Conservation (phyloP, 2,888 invertebrate species). For the Melieria omissa region DNA sequence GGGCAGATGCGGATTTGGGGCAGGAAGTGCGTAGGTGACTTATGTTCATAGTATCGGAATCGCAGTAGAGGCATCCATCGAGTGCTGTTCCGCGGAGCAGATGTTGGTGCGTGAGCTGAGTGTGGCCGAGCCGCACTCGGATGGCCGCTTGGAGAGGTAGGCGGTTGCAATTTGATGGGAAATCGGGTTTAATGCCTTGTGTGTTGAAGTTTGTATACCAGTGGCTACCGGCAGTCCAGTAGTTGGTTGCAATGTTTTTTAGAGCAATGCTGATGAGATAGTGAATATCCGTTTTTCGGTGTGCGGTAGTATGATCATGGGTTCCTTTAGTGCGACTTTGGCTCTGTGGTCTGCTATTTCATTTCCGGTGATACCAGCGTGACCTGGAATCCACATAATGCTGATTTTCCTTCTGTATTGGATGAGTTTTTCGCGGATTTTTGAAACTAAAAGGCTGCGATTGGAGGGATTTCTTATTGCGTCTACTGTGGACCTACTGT, state of each 20-base stretch:
- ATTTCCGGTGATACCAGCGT: conserved; percentile 12
- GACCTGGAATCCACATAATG: conserved; percentile 11
- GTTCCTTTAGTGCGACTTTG: neutral
- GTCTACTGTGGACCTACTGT: neutral
- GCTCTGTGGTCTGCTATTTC: conserved; percentile 7
- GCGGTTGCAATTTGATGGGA: neutral
- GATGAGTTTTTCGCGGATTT: conserved; percentile 2
- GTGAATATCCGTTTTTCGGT: no score
- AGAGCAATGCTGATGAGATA: no score
- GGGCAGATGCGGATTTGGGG: neutral
- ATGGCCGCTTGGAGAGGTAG: neutral
- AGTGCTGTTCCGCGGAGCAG: conserved; percentile 4
- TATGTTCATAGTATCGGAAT: neutral
- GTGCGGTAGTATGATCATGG: neutral
- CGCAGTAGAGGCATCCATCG: neutral
- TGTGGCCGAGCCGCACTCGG: conserved; percentile 9
- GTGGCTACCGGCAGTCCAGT: neutral
- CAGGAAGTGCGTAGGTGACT: neutral
- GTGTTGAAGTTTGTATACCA: neutral
- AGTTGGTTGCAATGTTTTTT: no score
- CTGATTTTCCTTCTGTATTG: neutral
- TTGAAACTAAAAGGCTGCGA: neutral
- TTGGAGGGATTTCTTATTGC: neutral
- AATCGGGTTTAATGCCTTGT: neutral
- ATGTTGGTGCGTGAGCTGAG: conserved; percentile 5